phyloP scores from a whole-genome alignment of 2,113 vertebrate genomes.

The Anas platyrhynchos region DNA sequence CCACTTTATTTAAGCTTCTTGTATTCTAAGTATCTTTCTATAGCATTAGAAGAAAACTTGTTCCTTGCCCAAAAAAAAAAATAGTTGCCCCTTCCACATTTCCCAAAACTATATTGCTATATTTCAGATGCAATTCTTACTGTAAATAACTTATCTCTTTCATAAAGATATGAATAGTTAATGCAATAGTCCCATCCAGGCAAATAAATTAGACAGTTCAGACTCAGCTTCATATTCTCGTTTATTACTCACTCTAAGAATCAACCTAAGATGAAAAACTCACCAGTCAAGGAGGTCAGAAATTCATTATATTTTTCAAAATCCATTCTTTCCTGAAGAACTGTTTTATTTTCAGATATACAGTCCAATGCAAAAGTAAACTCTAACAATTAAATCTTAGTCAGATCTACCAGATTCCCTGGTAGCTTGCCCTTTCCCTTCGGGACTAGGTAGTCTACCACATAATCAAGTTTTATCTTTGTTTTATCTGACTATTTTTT shows the following conservation, averaged over 20 bases:
- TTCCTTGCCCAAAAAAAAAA: not conserved
- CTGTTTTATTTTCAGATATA: not conserved
- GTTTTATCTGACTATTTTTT: not conserved
- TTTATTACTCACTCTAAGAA: not conserved
- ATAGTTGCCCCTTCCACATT: not conserved
- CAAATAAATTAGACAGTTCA: not conserved
- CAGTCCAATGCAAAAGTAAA: not conserved
- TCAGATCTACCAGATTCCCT: not conserved
- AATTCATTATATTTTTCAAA: not conserved
- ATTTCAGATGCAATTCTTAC: not conserved
- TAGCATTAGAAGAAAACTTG: not conserved
- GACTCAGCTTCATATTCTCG: not conserved
- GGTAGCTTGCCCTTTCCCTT: not conserved
- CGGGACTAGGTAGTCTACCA: not conserved
- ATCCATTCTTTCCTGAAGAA: not conserved
- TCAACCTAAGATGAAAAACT: not conserved
- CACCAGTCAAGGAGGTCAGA: not conserved
- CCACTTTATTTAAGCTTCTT: not conserved
- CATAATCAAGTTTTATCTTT: not conserved
- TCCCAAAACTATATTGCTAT: not conserved
- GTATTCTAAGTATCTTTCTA: not conserved
- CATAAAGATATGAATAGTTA: not conserved
- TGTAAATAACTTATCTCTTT: not conserved
- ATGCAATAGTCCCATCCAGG: not conserved
- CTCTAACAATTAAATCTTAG: not conserved